Base-by-base conservation (phyloP, 1,140 invertebrate species). In the Hylaeus volcanicus region DNA sequence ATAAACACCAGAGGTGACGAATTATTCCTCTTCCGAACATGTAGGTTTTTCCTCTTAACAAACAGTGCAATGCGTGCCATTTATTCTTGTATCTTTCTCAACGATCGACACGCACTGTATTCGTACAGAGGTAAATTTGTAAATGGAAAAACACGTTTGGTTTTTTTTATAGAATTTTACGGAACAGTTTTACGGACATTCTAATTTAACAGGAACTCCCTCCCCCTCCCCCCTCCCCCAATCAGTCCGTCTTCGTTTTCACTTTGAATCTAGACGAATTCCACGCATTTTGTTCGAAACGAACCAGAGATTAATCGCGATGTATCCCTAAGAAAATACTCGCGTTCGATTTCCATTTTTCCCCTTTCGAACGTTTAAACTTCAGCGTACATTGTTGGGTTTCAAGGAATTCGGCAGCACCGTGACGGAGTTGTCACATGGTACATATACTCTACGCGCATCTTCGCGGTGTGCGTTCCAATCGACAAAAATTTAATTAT, bases 361-460 rank as follows among this genome's bases (percentile, higher is more conserved):
- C 14, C 8, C 8, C 11, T 56, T 26, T 26, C 26, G 26, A 26
- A 26, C 26, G 26, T 26, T 26, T 26, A 26, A 26, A 26, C 26
- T 26, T 26, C 26, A 26, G 26, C 26, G 14, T 55, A n/a, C 4
- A 39, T 26, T 12, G 56, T n/a, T 0, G 6, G 6, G 6, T 12
- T 48, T 58, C 15, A 43, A 53, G 14, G 9, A 51, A 39, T 37
- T 64, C 41, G 15, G 41, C 43, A 6, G 14, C 15, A 45, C 9
- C 12, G 8, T 72, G 60, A 73, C 60, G 51, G 51, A 74, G 14
- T 48, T 58, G 61, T 79, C 77, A 79, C 77, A 79, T 74, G 61
- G 61, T 79, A 39, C 26, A 26, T 26, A 26, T 26, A 26, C 12
- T 0, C 15, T 6, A 64, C 48, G 43, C 9, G 26, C 26, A 48